Base-by-base conservation (phyloP, 2,888 invertebrate species). In the Teinopalpus imperialis region DNA sequence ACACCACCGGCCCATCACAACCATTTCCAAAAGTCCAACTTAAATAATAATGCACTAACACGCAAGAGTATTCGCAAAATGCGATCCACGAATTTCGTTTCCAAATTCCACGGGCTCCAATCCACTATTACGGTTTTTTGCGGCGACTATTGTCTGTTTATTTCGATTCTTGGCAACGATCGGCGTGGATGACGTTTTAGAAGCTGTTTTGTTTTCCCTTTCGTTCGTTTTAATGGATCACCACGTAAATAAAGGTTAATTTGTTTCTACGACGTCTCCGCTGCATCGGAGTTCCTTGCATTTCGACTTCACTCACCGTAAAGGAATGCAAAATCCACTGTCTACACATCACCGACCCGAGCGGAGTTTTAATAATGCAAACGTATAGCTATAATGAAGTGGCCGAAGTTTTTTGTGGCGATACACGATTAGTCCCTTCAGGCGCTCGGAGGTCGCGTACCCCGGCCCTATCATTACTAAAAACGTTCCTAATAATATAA, bases 21-120 rank as follows among this genome's bases (percentile, higher is more conserved):
- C 76, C 77, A 81, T 83, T 81, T 83, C 79, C 79, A 77, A 85
- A 81, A 80, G 74, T 57, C 66, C 69, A 75, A 65, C 76, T 79
- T 81, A 85, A 86, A 87, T 87, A 88, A 88, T 87, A 87, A 86
- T 87, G 87, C 87, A 82, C 81, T 83, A 87, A 88, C 88, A 88
- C 87, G 88, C 88, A 85, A 87, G 78, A 78, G 72, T 77, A 88
- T 88, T 80, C 77, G 74, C 81, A 75, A 85, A 85, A 87, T 87
- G 86, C 87, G 81, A 87, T 87, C 78, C 78, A 59, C 77, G 80
- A 81, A 82, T 85, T 83, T 83, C 74, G 81, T 76, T 81, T 79
- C 77, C 79, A 81, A 87, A 87, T 87, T 85, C 87, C 78, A 63
- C 58, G 51, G 63, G 57, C 60, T 61, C 63, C 61, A 66, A 61